Evolutionary conservation across 2,888 invertebrate genomes (phyloP).

Genomic region (Lasioglossum villosulum): DNA sequence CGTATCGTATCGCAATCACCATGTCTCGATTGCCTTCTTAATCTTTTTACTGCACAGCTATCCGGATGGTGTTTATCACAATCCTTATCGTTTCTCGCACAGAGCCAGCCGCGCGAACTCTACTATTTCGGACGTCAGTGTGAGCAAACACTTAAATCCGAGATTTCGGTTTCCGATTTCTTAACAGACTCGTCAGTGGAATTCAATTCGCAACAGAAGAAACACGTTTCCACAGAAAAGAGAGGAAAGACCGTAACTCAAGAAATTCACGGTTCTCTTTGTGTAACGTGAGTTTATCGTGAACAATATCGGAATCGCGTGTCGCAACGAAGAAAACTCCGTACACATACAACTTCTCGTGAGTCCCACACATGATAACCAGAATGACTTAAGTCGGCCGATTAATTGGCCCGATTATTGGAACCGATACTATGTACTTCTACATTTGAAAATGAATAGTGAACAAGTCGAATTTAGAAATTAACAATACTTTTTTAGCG

Average conservation of each 20-base stretch:
- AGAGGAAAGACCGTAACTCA: not conserved
- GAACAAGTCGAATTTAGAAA: not conserved
- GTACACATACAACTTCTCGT: constrained; percentile 46
- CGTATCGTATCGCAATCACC: not conserved
- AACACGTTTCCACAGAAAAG: not conserved
- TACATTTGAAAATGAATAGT: not conserved
- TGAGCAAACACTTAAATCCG: not conserved
- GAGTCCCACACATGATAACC: constrained; percentile 50
- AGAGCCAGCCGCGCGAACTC: not conserved
- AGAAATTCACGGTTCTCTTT: not conserved
- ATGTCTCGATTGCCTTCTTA: not conserved
- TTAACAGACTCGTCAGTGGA: not conserved
- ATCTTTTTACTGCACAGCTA: not conserved
- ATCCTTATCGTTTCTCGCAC: not conserved
- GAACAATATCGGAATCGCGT: constrained; percentile 38
- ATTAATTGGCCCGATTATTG: constrained; percentile 28
- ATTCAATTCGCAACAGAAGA: not conserved
- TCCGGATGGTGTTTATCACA: not conserved
- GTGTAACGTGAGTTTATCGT: constrained; percentile 15
- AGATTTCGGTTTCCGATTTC: not conserved
- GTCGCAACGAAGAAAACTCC: constrained; percentile 49
- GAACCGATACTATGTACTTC: not conserved
- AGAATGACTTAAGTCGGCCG: constrained; percentile 14
- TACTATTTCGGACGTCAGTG: not conserved
- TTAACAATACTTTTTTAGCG: too few relatives aligned